A percentile compares a stretch with the other conserved stretches of the same genome.
These are phyloP conservation scores for Tenthredo notha DNA, from an alignment of 2,888 invertebrate species.

Conservation along the genomic window DNA sequence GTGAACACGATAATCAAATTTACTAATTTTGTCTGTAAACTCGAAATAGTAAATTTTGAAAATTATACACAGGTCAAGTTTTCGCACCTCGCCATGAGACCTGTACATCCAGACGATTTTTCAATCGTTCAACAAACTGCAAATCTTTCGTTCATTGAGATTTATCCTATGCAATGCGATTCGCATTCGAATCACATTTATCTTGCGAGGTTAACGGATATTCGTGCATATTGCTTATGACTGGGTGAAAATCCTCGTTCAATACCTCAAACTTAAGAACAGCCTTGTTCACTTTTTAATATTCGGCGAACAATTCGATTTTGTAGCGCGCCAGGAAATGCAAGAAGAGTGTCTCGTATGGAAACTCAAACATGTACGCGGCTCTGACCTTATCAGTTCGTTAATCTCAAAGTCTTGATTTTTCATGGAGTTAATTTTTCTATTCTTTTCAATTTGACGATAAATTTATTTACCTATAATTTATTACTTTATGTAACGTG, in stretches of 20 bases:
- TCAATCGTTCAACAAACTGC: background rate
- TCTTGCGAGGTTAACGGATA: background rate
- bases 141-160: background rate
- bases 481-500: background rate
- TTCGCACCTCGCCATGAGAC: background rate
- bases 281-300: slow-evolving; percentile 35
- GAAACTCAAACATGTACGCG: background rate
- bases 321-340: slow-evolving; percentile 11
- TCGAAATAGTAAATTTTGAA: background rate
- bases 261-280: slow-evolving; percentile 8
- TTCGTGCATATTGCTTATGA: background rate
- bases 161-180: background rate
- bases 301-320: slow-evolving; percentile 20
- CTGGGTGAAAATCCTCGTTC: slow-evolving; percentile 1
- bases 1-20: background rate
- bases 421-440: background rate
- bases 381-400: background rate
- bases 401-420: background rate
- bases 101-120: background rate
- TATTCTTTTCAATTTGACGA: background rate
- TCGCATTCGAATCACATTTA: slow-evolving; percentile 16
- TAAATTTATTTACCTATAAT: background rate
- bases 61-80: background rate
- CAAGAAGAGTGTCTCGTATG: background rate
- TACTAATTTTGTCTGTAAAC: background rate